Evolutionary conservation across 1,140 invertebrate genomes (phyloP), one percentile per base, ranked within the genome.

Genomic region (Drosophila repleta): DNA sequence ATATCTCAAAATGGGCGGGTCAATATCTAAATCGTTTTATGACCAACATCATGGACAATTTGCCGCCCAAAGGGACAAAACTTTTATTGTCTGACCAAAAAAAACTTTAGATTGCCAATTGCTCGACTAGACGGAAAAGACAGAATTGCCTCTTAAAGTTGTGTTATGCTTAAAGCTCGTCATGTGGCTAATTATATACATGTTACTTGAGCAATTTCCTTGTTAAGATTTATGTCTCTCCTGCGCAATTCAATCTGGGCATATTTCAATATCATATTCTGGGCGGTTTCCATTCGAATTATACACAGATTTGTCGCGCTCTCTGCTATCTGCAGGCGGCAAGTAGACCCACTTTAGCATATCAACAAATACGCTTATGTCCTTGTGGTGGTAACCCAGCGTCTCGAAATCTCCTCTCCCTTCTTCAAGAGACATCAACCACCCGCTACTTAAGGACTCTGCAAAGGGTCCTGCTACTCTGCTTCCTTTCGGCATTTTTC

Each of bases 271-370:
- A 62, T 48, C 35, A 51, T 48, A 41, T 43, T 37, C 17, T 17
- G 35, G 46, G 45, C 8, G 43, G 18, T n/a, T 65, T 49, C 62
- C 62, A 64, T 52, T 39, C 24, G 66, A 65, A 81, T 81, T 81
- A 77, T 81, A 51, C 68, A 49, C 79, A 62, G 75, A 82, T 82
- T 82, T 83, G 79, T 82, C 75, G 71, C 79, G 79, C 79, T 83
- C 63, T 71, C 66, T 71, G 37, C 68, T 63, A 49, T 77, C 68
- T n/a, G 57, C 26, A 18, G 41, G 37, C 29, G 13, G 17, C 7
- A 26, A 26, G 7, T n/a, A 48, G 37, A 43, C 62, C 53, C 24
- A 63, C 61, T 69, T 72, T 67, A 80, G 66, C 66, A 80, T 80
- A 67, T 81, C 78, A 64, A 29, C 66, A 61, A 64, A 75, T 68